These are phyloP conservation scores for Calliphora vicina DNA, from an alignment of 1,140 invertebrate species.

Conservation along the genomic window DNA sequence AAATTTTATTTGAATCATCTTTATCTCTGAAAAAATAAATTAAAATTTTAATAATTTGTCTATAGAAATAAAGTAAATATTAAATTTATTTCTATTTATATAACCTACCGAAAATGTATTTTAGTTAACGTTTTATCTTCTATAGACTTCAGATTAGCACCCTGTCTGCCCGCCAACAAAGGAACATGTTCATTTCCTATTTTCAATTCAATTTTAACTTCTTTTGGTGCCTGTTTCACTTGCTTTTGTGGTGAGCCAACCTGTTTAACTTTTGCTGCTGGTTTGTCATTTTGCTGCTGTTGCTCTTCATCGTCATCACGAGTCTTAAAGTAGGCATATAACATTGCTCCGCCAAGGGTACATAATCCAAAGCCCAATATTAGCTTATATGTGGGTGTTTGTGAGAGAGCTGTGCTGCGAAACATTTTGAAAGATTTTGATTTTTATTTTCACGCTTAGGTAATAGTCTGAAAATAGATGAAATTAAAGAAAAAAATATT, in stretches of 20 bases:
- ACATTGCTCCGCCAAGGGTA: conserved; percentile 58
- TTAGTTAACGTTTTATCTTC: conserved; percentile 74
- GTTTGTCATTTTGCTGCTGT: conserved; percentile 10
- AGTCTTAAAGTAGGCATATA: conserved; percentile 59
- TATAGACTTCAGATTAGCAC: conserved; percentile 74
- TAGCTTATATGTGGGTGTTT: conserved; percentile 58
- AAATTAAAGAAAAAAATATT: not conserved
- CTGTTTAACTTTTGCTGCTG: not conserved
- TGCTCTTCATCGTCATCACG: conserved; percentile 50
- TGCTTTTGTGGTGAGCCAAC: not conserved
- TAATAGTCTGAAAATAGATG: not conserved
- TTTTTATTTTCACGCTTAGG: not conserved
- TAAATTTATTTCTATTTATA: not conserved
- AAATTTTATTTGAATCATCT: conserved; percentile 59
- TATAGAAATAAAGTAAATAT: too few species aligned
- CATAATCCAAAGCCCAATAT: conserved; percentile 59
- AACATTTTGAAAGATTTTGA: conserved; percentile 48
- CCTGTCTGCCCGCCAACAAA: conserved; percentile 70
- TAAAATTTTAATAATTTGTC: not conserved
- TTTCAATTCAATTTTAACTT: conserved; percentile 52
- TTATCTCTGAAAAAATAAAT: conserved; percentile 54
- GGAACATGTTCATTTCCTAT: conserved; percentile 60
- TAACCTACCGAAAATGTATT: conserved; percentile 70
- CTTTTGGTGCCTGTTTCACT: conserved; percentile 38
- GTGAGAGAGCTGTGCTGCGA: conserved; percentile 50